Percentiles rank a stretch among this genome's conserved stretches.
phyloP scores from a whole-genome alignment of 2,113 vertebrate genomes.

The Ictidomys tridecemlineatus region DNA sequence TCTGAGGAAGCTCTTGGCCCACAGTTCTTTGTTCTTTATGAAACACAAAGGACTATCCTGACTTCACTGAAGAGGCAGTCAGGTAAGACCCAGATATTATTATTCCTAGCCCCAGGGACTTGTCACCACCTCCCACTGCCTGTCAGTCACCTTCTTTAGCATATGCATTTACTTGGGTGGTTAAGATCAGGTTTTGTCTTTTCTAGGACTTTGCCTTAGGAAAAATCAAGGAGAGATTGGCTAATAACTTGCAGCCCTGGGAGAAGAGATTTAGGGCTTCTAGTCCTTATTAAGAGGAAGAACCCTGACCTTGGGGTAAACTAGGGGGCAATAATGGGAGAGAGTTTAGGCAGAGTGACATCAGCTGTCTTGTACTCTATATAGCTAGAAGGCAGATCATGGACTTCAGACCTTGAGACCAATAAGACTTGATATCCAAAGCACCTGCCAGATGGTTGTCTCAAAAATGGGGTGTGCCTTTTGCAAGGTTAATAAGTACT shows the following conservation, averaged over 20 bases:
- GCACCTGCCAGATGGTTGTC: background rate
- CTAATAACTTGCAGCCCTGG: background rate
- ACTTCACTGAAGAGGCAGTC: background rate
- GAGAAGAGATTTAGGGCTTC: background rate
- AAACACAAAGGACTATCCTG: background rate
- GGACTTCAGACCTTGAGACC: background rate
- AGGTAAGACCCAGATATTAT: background rate
- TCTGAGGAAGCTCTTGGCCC: background rate
- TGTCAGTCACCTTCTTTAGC: background rate
- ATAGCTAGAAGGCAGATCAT: background rate
- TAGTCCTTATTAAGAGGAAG: background rate
- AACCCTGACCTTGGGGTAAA: background rate
- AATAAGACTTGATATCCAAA: background rate
- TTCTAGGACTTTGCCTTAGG: conserved; percentile 1
- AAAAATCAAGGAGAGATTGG: background rate
- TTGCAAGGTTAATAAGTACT: background rate
- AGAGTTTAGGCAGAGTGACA: background rate
- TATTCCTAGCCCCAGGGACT: background rate
- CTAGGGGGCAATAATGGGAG: background rate
- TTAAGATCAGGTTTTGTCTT: conserved; percentile 35
- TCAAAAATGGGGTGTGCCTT: background rate
- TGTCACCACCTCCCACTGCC: background rate
- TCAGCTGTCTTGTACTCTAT: background rate
- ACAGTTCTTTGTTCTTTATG: background rate
- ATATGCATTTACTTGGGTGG: background rate